Base-by-base conservation (phyloP, 1,140 invertebrate genomes). In the Melanaphis sacchari region DNA sequence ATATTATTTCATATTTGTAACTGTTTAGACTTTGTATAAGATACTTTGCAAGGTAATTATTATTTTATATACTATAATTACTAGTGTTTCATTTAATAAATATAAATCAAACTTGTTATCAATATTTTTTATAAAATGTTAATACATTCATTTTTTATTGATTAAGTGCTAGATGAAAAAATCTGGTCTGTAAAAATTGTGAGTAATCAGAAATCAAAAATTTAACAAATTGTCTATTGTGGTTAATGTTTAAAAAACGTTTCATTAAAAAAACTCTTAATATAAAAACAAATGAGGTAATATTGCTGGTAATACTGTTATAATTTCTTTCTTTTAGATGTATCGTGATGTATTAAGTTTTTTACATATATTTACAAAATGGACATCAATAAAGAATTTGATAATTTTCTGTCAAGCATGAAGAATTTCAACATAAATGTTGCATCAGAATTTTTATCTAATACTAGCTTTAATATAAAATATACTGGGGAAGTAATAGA, bases 281-380 rank as follows among this genome's bases (percentile, higher is more conserved):
- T 26, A 11, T 46, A 89, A 22, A 89, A 89, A 40, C 46, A 40
- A 2, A 54, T 89, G 21, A 89, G 88, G 49, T 89, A n/a, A 66
- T n/a, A 66, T n/a, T 31, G 11, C 59, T 66, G 59, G 59, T 66
- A 89, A 89, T 90, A 41, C 66, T 90, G 38, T 90, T 66, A 66
- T 90, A 59, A 85, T 84, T 93, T 93, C 1, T 84, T 93, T 93
- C 41, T 93, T 93, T 85, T 93, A 93, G 91, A 84, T 82, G 76
- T 92, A 36, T 84, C 8, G 38, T 93, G 66, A 93, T 7, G 81
- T 54, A 15, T 52, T 84, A 91, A 81, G 59, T 76, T 46, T 52
- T 54, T 36, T 66, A 66, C 41, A 85, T 82, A 85, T 93, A 54
- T 52, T 41, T 93, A 92, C 91, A 85, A 93, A 46, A 93, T 93